These are phyloP conservation scores for Bombus pascuorum DNA, from an alignment of 1,140 invertebrate genomes.

Conservation along the genomic window DNA sequence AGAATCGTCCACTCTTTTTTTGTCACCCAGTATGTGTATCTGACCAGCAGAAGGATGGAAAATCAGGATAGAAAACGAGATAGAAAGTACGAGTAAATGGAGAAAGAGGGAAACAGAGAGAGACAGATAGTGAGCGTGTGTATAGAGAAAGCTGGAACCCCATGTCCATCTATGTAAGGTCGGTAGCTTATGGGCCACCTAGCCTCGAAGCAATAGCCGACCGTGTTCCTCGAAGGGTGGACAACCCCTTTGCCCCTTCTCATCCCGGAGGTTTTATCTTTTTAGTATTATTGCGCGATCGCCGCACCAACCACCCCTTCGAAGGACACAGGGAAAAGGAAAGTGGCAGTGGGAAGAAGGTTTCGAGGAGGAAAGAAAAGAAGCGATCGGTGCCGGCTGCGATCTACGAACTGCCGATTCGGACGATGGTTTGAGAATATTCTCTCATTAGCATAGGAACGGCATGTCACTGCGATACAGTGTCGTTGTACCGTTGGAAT, in stretches of 20 bases:
- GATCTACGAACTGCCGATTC: conserved; percentile 56
- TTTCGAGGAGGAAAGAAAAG: background rate
- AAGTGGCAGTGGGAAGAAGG: background rate
- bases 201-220: conserved; percentile 74
- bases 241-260: conserved; percentile 49
- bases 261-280: conserved; percentile 79
- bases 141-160: conserved; percentile 2
- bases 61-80: background rate
- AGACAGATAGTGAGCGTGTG: background rate
- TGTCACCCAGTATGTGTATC: background rate
- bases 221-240: conserved; percentile 74
- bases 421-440: conserved; percentile 6
- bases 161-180: conserved; percentile 68
- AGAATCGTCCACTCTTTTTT: background rate
- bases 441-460: conserved; percentile 65
- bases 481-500: conserved; percentile 1
- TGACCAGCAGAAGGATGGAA: background rate
- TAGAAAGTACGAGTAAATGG: background rate
- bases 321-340: conserved; percentile 34
- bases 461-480: background rate
- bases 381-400: conserved; percentile 20
- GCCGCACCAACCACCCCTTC: conserved; percentile 69
- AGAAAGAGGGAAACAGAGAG: background rate
- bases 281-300: conserved; percentile 82
- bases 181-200: conserved; percentile 74